Evolutionary conservation across 2,797 vertebrate genomes (phyloP), one percentile per base, ranked within the genome.

Genomic region (Chrosomus eos): DNA sequence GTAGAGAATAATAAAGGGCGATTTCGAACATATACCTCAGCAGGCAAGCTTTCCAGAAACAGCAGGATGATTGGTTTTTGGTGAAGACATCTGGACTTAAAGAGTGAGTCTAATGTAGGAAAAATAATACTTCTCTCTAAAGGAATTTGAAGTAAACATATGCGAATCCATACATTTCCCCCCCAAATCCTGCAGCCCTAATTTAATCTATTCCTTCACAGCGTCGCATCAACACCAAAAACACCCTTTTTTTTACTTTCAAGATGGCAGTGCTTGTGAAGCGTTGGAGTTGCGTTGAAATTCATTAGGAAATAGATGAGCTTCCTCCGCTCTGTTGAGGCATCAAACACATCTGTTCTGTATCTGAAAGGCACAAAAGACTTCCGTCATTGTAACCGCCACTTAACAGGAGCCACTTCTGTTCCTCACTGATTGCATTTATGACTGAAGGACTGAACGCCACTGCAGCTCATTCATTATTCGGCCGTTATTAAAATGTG

Each of bases 261-360:
- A 53, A 38, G 79, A 40, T n/a, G 16, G 53, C 68, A 33, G 36
- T 4, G 19, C 48, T 28, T 48, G 58, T 53, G 68, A 58, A 70
- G 33, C n/a, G 18, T 53, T 60, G 10, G 53, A 81, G 68, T 31
- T n/a, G 3, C 33, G n/a, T 14, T 72, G 11, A 45, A 72, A 58
- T 62, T 82, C 38, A 82, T 74, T 71, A 82, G 78, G 78, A 68
- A 74, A 33, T 31, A 62, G 74, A 33, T 11, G 13, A 82, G 70
- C 55, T 82, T 64, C 70, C 81, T 74, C 23, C 2, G 23, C 71
- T 75, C 21, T 26, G 64, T 53, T 58, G 33, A 80, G 38, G 38
- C 80, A 73, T 82, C 71, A 75, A 83, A 66, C 60, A 7, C 71
- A 83, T 83, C 81, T 83, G 71, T 40, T 75, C 58, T 28, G 14